Conservation (phyloP, 2,797 vertebrate genomes). For the Synaphobranchus kaupii region DNA sequence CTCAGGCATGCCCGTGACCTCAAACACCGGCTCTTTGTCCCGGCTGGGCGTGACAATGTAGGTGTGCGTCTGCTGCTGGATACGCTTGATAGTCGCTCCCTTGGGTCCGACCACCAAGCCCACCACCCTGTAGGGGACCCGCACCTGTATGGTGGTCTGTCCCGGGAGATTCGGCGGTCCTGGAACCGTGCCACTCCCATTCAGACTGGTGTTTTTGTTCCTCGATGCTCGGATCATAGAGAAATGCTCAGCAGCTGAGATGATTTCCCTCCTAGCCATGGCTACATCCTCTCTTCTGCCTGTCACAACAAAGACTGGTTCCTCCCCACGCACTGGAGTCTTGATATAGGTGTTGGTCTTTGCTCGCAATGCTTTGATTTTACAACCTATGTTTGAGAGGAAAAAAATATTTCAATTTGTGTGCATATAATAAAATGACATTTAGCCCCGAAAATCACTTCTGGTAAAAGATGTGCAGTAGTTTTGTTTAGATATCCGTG, state of each 20-base stretch:
- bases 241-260: constrained; percentile 94
- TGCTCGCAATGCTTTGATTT: constrained; percentile 95
- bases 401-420: not conserved
- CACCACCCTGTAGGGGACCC: constrained; percentile 94
- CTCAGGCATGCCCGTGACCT: constrained; percentile 95
- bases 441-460: constrained; percentile 23
- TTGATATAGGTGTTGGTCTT: constrained; percentile 99
- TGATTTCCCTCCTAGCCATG: constrained; percentile 95
- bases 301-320: constrained; percentile 96
- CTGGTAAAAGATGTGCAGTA: constrained; percentile 49
- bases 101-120: constrained; percentile 94
- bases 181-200: constrained; percentile 76
- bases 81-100: constrained; percentile 93
- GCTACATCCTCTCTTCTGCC: constrained; percentile 95
- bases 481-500: constrained; percentile 34
- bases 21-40: constrained; percentile 95
- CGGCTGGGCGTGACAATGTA: constrained; percentile 95
- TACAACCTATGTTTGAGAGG: constrained; percentile 80
- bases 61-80: constrained; percentile 96
- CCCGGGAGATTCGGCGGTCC: constrained; percentile 90
- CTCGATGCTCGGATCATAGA: constrained; percentile 94
- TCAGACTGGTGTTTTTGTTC: constrained; percentile 87
- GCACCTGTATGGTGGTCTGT: constrained; percentile 95
- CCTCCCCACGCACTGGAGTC: constrained; percentile 94
- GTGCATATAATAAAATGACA: not conserved